Evolutionary conservation across 2,113 vertebrate genomes (phyloP).

Genomic region (Fulmarus glacialis): DNA sequence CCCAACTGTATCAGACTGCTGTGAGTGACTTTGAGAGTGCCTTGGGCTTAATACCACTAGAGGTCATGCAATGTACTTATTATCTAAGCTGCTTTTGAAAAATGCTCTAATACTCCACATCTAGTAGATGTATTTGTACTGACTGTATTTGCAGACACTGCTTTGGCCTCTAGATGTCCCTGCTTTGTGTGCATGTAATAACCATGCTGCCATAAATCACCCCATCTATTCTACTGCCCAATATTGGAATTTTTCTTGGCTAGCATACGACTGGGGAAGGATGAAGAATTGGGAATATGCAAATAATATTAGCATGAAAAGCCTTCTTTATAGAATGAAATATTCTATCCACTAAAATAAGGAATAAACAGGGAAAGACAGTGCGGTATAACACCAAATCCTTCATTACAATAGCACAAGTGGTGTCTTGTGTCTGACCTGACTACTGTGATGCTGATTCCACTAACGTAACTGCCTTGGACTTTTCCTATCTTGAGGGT

Average conservation of each 20-base stretch:
- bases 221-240: background rate
- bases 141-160: background rate
- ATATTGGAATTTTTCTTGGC: background rate
- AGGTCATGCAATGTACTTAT: constrained; percentile 49
- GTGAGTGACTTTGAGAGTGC: background rate
- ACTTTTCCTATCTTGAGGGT: background rate
- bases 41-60: constrained; percentile 52
- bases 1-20: background rate
- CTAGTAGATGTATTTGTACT: background rate
- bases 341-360: background rate
- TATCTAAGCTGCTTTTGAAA: constrained; percentile 40
- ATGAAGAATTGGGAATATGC: background rate
- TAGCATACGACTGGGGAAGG: background rate
- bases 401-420: background rate
- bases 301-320: background rate
- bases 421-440: background rate
- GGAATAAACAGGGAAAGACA: background rate
- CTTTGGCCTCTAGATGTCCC: background rate
- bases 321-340: background rate
- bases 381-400: background rate
- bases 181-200: background rate
- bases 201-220: background rate
- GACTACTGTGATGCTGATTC: background rate
- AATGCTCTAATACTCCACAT: background rate
- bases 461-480: fast-evolving